Percentiles rank a stretch among this genome's conserved stretches.
phyloP scores from a whole-genome alignment of 2,888 invertebrate species.

The Taphrorychus bicolor region DNA sequence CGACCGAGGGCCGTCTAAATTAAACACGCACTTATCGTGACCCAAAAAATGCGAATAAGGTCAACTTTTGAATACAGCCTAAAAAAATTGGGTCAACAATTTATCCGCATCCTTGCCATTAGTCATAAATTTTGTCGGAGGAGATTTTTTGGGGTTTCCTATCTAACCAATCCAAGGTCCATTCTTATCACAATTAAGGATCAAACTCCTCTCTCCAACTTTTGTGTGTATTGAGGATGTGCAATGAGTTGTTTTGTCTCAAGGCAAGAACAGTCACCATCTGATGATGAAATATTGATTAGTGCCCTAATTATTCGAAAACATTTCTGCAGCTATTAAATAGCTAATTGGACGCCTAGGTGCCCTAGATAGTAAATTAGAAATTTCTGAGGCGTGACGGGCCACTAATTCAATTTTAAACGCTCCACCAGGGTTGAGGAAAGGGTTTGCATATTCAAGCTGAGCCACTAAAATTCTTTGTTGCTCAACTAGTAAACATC shows the following conservation, averaged over 20 bases:
- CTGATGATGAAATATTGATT: too few relatives aligned
- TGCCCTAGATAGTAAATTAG: background rate
- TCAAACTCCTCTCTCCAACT: too few relatives aligned
- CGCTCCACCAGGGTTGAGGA: background rate
- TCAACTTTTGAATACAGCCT: constrained; percentile 8
- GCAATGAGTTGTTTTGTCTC: too few relatives aligned
- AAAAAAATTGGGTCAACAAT: constrained; percentile 28
- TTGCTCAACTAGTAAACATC: too few relatives aligned
- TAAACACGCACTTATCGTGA: constrained; percentile 14
- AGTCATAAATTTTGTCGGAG: constrained; percentile 15
- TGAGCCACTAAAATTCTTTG: too few relatives aligned
- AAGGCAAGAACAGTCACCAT: too few relatives aligned
- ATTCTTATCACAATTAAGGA: too few relatives aligned
- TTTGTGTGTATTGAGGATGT: too few relatives aligned
- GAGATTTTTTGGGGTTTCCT: constrained; percentile 25
- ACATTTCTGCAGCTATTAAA: background rate
- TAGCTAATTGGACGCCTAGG: background rate
- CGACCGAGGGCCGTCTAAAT: constrained; percentile 7
- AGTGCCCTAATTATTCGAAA: background rate
- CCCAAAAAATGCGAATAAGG: constrained; percentile 15
- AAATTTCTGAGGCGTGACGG: background rate
- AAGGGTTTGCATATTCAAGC: too few relatives aligned
- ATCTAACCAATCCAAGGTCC: constrained; percentile 23
- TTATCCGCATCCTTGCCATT: constrained; percentile 28
- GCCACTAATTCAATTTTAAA: background rate